phyloP scores from a whole-genome alignment of 2,113 vertebrate genomes.

The Pogona vitticeps region DNA sequence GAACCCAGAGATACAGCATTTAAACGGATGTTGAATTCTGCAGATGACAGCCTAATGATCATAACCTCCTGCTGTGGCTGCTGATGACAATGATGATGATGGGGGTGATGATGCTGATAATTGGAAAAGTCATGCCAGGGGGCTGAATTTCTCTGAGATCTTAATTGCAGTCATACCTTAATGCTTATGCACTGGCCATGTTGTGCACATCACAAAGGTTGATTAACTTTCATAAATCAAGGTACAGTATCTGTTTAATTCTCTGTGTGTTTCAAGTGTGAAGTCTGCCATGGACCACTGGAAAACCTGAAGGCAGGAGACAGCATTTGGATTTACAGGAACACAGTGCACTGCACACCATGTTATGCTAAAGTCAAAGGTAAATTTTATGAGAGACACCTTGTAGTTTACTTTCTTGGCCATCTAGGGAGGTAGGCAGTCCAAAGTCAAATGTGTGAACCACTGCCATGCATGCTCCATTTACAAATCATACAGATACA shows the following conservation, averaged over 20 bases:
- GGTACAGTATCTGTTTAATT: constrained; percentile 11
- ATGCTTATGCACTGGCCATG: neutral
- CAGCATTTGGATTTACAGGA: constrained; percentile 92
- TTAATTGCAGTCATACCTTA: neutral
- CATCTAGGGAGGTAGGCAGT: neutral
- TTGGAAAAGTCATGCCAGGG: neutral
- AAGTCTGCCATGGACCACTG: constrained; percentile 85
- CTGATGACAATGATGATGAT: too few relatives aligned
- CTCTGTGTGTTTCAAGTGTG: constrained; percentile 79
- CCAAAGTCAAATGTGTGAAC: neutral
- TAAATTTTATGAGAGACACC: constrained; percentile 63
- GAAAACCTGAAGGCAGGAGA: constrained; percentile 91
- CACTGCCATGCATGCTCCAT: neutral
- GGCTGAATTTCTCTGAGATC: neutral
- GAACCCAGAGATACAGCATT: neutral
- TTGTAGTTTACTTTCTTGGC: neutral
- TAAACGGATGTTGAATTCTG: neutral
- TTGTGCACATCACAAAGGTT: neutral
- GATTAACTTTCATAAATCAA: neutral
- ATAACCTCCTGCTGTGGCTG: too few relatives aligned
- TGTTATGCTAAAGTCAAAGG: constrained; percentile 91
- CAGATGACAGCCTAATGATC: neutral
- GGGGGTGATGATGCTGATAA: too few relatives aligned
- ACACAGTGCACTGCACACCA: constrained; percentile 88
- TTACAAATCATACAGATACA: neutral